Evolutionary conservation across 2,888 invertebrate genomes (phyloP).

Genomic region (Ophion obscuratus): DNA sequence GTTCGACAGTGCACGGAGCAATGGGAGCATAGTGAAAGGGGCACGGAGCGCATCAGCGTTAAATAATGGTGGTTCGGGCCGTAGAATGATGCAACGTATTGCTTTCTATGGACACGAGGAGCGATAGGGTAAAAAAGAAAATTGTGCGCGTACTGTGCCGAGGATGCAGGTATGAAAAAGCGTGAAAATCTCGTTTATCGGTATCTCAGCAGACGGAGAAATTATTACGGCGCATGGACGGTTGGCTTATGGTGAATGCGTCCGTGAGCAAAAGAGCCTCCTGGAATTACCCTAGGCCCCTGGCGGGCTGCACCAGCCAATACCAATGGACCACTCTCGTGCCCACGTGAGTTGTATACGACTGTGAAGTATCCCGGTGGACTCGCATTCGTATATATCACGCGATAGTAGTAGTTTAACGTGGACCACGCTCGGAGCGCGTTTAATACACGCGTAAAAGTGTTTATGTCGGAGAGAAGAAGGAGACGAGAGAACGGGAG

Average conservation of each 20-base stretch:
- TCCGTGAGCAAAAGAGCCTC: slow-evolving; percentile 58
- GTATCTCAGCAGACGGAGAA: slow-evolving; percentile 62
- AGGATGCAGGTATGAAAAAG: slow-evolving; percentile 27
- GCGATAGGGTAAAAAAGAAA: slow-evolving; percentile 13
- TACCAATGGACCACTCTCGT: slow-evolving; percentile 24
- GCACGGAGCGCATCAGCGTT: slow-evolving; percentile 36
- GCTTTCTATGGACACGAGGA: slow-evolving; percentile 31
- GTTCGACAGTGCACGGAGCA: slow-evolving; percentile 32
- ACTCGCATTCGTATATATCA: slow-evolving; percentile 51
- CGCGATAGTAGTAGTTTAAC: slow-evolving; percentile 40
- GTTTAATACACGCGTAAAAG: slow-evolving; percentile 52
- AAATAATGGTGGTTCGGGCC: slow-evolving; percentile 9
- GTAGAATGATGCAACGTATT: slow-evolving; percentile 24
- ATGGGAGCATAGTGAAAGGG: slow-evolving; percentile 57
- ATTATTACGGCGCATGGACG: slow-evolving; percentile 48
- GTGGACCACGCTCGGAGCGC: slow-evolving; percentile 23
- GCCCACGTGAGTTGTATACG: slow-evolving; percentile 59
- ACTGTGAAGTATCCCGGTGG: slow-evolving; percentile 46
- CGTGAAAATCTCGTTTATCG: slow-evolving; percentile 65
- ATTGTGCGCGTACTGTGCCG: background rate
- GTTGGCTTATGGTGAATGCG: slow-evolving; percentile 35
- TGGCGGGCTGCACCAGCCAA: slow-evolving; percentile 8
- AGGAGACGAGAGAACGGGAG: slow-evolving; percentile 27
- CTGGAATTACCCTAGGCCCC: slow-evolving; percentile 68
- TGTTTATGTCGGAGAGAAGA: slow-evolving; percentile 40